phyloP scores from a whole-genome alignment of 2,888 invertebrate genomes.

The Pollenia griseotomentosa region DNA sequence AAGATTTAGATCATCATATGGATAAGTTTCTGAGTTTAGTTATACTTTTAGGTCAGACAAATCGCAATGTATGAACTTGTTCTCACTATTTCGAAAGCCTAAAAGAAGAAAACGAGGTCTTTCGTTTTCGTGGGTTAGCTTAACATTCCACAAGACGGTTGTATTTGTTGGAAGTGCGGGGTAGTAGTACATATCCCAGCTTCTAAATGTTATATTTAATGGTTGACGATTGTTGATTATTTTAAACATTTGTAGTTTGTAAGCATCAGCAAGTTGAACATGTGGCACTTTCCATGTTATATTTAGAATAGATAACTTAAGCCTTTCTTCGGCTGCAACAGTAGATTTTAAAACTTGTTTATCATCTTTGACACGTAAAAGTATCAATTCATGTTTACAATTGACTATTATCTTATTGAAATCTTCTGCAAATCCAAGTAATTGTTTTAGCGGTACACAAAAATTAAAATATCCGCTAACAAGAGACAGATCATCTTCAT shows the following conservation, averaged over 20 bases:
- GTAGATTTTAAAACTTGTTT: conserved; percentile 34
- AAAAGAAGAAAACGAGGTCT: not conserved
- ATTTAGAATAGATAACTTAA: conserved; percentile 40
- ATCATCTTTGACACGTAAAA: conserved; percentile 57
- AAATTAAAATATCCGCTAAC: conserved; percentile 75
- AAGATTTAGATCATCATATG: not conserved
- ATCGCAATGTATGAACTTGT: conserved; percentile 14
- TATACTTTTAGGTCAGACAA: conserved; percentile 4
- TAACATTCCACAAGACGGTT: conserved; percentile 67
- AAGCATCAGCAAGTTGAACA: conserved; percentile 62
- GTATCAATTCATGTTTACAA: conserved; percentile 80
- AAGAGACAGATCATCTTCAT: conserved; percentile 63
- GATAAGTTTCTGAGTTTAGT: conserved; percentile 13
- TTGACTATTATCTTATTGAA: conserved; percentile 80
- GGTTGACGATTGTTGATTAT: conserved; percentile 53
- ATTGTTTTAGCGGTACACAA: conserved; percentile 78
- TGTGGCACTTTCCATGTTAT: conserved; percentile 70
- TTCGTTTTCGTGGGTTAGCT: not conserved
- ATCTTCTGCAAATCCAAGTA: conserved; percentile 78
- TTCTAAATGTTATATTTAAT: conserved; percentile 60
- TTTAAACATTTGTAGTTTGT: conserved; percentile 61
- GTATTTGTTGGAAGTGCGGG: conserved; percentile 50
- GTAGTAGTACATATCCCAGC: conserved; percentile 59
- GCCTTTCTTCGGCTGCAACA: not conserved
- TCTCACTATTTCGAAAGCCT: not conserved